Base-by-base conservation (phyloP, 2,888 invertebrate species). In the Ariolimax columbianus region DNA sequence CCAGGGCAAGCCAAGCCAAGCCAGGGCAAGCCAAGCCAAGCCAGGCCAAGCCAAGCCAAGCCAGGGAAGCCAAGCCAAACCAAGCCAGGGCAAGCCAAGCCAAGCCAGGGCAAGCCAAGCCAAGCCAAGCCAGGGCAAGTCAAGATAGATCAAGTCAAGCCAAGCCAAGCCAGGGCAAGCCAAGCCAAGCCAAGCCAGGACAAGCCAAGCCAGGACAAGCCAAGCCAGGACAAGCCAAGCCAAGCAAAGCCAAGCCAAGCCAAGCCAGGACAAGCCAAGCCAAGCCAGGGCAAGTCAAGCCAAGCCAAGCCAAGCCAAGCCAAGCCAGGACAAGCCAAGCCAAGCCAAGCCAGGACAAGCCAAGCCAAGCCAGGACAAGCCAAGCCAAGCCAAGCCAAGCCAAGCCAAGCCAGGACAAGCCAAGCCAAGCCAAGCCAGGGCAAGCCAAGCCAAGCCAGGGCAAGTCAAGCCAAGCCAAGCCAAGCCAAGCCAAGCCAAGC, bases 141-240 rank as follows among this genome's bases (percentile, higher is more conserved):
- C 66, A 68, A 33, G 33, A 30, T 19, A 68, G 66, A 19, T 33
- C 66, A 68, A 33, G 66, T 7, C 66, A 68, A 19, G 66, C 66
- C 66, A 73, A 23, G 73, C 47, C 47, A 73, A 23, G 40, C 47
- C 47, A 73, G 73, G 73, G 7, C 73, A 73, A 40, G 73, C 47
- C 40, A 73, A 40, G 40, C 47, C 73, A 73, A 40, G 73, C n/a
- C 73, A 73, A 23, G 38, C 47, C 73, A 73, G 40, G 73, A 38
- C 73, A 73, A 23, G 73, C 73, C 73, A 73, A 11, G 73, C 73
- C 73, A 73, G 73, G 36, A 4, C n/a, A n/a, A n/a, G n/a, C n/a
- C n/a, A n/a, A n/a, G n/a, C 72, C 72, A 72, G 72, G 73, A 3
- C 73, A 73, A 40, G 40, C 47, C 73, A 73, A 23, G 73, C 47